phyloP scores from a whole-genome alignment of 2,797 vertebrate genomes.

The Leucoraja ocellata region DNA sequence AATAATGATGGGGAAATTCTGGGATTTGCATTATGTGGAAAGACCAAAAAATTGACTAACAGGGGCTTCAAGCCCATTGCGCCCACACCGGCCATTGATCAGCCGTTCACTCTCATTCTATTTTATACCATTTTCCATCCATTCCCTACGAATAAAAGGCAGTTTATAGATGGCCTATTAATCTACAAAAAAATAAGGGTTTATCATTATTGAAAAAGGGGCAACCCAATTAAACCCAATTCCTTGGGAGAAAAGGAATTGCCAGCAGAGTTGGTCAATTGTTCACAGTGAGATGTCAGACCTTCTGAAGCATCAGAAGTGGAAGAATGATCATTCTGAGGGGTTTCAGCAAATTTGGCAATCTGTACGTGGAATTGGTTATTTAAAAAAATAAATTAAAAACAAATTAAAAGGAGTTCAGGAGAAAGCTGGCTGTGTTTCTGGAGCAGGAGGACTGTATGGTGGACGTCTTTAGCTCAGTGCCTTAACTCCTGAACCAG shows the following conservation, averaged over 20 bases:
- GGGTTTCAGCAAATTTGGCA: background rate
- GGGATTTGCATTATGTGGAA: background rate
- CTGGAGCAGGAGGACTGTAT: background rate
- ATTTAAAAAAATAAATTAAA: background rate
- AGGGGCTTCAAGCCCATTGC: no score
- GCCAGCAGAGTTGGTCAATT: background rate
- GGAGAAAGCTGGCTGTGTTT: background rate
- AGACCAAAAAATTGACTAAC: no score
- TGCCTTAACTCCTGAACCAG: background rate
- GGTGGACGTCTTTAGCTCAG: background rate
- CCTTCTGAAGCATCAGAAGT: background rate
- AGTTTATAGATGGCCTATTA: no score
- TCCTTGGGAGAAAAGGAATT: background rate
- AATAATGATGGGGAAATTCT: background rate
- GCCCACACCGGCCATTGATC: no score
- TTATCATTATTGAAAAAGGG: background rate
- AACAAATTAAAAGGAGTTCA: background rate
- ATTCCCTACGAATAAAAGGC: no score
- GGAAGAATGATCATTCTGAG: background rate
- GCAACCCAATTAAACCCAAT: background rate
- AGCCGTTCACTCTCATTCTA: no score
- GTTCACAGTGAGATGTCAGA: background rate
- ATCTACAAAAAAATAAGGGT: background rate
- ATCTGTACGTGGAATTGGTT: background rate
- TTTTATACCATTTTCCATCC: no score